Conservation (phyloP, 1,140 invertebrate species). For the Lepidurus arcticus region DNA sequence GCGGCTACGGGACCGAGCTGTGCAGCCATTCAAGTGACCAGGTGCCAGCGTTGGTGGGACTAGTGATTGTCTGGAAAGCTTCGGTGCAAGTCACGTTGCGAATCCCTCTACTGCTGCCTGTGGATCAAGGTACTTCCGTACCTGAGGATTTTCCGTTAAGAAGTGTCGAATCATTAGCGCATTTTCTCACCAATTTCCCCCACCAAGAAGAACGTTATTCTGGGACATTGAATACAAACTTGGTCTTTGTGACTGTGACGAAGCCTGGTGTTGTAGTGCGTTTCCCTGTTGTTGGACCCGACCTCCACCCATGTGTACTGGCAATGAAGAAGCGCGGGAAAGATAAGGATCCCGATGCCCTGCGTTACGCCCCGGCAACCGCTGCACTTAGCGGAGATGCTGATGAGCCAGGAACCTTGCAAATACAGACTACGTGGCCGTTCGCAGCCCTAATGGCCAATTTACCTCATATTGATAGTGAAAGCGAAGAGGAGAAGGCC, state of each 20-base stretch:
- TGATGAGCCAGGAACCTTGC: not conserved
- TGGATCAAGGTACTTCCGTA: not conserved
- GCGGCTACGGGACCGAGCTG: not conserved
- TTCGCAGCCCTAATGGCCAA: not conserved
- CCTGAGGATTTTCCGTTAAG: not conserved
- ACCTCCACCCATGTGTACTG: not conserved
- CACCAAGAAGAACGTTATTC: not conserved
- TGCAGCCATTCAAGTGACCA: not conserved
- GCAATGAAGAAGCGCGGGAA: constrained; percentile 8
- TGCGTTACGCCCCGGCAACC: not conserved
- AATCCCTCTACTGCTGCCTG: not conserved
- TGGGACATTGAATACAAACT: not conserved
- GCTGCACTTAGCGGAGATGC: not conserved
- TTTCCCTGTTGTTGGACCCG: not conserved
- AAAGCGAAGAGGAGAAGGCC: not conserved
- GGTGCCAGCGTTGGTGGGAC: not conserved
- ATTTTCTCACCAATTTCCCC: not conserved
- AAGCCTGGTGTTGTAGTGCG: not conserved
- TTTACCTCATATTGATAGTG: not conserved
- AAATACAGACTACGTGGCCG: not conserved
- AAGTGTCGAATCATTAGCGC: not conserved
- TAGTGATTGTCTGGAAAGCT: not conserved
- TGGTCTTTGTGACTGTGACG: not conserved
- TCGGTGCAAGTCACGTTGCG: constrained; percentile 5
- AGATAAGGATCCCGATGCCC: not conserved